Percentiles rank a stretch among this genome's conserved stretches.
Conservation (phyloP, 2,888 invertebrate genomes). For the Imbricaverruca yamaguchii region DNA sequence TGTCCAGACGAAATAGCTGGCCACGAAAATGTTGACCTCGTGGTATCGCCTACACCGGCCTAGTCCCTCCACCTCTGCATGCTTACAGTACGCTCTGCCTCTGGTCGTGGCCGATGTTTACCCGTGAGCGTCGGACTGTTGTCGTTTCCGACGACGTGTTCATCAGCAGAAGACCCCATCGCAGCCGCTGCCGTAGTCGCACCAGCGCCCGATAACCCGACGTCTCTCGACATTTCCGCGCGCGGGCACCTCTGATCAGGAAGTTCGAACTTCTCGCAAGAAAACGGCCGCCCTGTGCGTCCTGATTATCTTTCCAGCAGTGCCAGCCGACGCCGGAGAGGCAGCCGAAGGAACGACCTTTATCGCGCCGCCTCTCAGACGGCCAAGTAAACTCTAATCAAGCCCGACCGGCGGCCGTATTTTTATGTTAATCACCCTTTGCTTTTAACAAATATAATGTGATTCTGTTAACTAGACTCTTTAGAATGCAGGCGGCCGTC, state of each 20-base stretch:
- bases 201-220: background rate
- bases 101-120: no score
- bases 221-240: background rate
- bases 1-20: no score
- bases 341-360: background rate
- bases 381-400: constrained; percentile 17
- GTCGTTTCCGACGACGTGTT: no score
- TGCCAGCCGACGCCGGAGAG: background rate
- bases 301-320: background rate
- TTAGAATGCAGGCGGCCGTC: constrained; percentile 14
- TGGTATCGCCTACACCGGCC: no score
- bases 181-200: background rate
- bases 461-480: constrained; percentile 20
- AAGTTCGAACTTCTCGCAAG: background rate
- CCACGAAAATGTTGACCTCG: no score
- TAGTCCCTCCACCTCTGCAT: no score
- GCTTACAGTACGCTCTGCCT: no score
- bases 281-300: background rate
- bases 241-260: no score
- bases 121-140: no score
- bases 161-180: background rate
- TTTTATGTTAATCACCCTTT: constrained; percentile 22
- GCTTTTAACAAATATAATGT: constrained; percentile 21
- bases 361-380: background rate
- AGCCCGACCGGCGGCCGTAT: background rate